Conservation (phyloP, 2,888 invertebrate species). For the Hyppa rectilinea region DNA sequence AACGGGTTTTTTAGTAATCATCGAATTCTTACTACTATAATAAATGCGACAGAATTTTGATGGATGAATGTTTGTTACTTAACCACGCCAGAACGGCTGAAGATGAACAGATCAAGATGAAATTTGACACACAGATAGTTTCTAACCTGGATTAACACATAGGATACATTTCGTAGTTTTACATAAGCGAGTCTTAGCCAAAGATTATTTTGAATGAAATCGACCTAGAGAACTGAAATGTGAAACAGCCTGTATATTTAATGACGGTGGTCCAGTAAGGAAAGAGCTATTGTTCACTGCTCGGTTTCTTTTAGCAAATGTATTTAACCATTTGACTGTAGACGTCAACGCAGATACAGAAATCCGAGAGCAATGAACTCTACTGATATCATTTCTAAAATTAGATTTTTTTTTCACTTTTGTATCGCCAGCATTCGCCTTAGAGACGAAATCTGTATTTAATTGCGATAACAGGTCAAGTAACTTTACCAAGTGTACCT, state of each 20-base stretch:
- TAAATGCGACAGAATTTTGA: no score
- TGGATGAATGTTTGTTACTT: no score
- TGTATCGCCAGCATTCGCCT: neutral
- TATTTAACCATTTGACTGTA: neutral
- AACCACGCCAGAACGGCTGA: no score
- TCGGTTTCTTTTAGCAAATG: neutral
- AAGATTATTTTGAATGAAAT: neutral
- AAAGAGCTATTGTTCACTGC: neutral
- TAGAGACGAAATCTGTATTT: neutral
- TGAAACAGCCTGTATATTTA: neutral
- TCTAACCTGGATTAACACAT: no score
- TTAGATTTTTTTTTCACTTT: neutral
- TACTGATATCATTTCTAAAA: neutral
- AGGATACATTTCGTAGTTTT: no score
- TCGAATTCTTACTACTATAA: no score
- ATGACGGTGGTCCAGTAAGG: neutral
- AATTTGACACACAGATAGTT: no score
- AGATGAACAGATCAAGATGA: no score
- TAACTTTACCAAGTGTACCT: neutral
- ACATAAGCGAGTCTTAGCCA: no score
- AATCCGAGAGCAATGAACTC: neutral
- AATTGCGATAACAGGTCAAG: neutral
- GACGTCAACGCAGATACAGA: no score
- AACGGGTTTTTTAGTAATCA: no score
- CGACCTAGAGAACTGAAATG: no score